Percentiles rank a stretch among this genome's conserved stretches.
Conservation (phyloP, 2,113 vertebrate species). For the Oryctolagus cuniculus region mOryCun1.1 NC_091438.1:57967001-57967500, state of each 20-base stretch:
- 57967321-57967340: too few species aligned
- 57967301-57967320: not conserved
- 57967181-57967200: not conserved
- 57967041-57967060: too few species aligned
- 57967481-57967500: too few species aligned
- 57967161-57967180: not conserved
- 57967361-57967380: too few species aligned
- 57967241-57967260: constrained; percentile 41
- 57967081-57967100: not conserved
- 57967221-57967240: not conserved
- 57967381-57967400: too few species aligned
- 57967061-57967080: not conserved
- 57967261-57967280: not conserved
- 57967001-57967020: not conserved
- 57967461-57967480: too few species aligned
- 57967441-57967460: too few species aligned
- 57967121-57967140: not conserved
- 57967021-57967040: not conserved
- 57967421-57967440: too few species aligned
- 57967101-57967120: not conserved
- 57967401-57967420: too few species aligned
- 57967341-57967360: too few species aligned
- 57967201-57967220: not conserved
- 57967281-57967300: not conserved
- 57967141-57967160: not conserved